Evolutionary conservation across 1,140 invertebrate genomes (phyloP).

Genomic region (Dolichoris vasculosae): DNA sequence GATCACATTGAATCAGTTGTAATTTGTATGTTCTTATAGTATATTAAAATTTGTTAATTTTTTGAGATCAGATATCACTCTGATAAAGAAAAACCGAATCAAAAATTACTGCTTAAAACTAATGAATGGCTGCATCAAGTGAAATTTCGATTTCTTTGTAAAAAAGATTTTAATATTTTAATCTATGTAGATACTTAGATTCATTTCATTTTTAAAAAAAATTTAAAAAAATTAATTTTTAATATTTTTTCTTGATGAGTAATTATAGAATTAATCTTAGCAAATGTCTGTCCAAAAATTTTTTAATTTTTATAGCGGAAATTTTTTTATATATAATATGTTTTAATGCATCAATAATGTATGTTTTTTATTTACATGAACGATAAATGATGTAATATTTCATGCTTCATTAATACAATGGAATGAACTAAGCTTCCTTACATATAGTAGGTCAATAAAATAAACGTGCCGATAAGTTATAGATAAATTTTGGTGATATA

Average conservation of each 20-base stretch:
- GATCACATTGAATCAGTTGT: neutral
- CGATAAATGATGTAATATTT: neutral
- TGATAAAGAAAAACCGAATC: neutral
- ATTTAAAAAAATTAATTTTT: too few species aligned
- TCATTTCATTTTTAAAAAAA: too few species aligned
- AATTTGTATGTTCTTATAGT: neutral
- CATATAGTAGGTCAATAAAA: neutral
- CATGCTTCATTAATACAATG: neutral
- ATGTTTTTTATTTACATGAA: neutral
- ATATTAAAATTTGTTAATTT: neutral
- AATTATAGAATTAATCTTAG: too few species aligned
- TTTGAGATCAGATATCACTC: neutral
- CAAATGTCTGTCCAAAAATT: too few species aligned
- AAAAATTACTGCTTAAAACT: neutral
- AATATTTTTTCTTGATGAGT: too few species aligned
- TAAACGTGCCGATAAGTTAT: conserved; percentile 31
- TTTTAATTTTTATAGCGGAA: too few species aligned
- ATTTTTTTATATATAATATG: too few species aligned
- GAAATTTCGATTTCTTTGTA: too few species aligned
- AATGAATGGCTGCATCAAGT: too few species aligned
- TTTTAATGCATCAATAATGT: too few species aligned
- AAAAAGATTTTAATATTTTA: too few species aligned
- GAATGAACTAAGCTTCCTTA: neutral
- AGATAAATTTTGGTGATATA: neutral
- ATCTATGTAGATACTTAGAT: too few species aligned